Evolutionary conservation across 2,113 vertebrate genomes (phyloP), one percentile per base, ranked within the genome.

Genomic region (Triplophysa siluroides): DNA sequence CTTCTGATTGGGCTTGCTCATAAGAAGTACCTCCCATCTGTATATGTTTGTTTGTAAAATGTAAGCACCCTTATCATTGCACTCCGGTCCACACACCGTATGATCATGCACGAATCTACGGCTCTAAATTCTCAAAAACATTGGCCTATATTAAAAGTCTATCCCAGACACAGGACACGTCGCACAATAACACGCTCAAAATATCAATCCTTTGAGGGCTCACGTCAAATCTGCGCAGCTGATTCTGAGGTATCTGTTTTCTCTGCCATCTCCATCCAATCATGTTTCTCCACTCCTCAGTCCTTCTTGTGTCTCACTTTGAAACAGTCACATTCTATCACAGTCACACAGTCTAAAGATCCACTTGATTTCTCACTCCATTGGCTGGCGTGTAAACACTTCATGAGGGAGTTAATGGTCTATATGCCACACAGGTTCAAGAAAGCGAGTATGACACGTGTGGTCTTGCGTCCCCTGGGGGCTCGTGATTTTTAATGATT

Each of bases 291-390:
- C 68, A 29, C 14, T 73, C 38, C 19, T 33, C 21, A 23, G 33
- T 16, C 9, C 26, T n/a, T 58, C 24, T 2, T 29, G 43, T 60
- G n/a, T 47, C 79, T 69, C 45, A 66, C 38, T 10, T 8, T 56
- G 14, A 18, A 23, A 56, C 21, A 21, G 47, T 47, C 33, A 4
- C 33, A 33, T 33, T 33, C 33, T 33, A 33, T 33, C 33, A 38
- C 33, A 38, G 33, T 81, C 50, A 54, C 23, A 62, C 33, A 23
- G 50, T 24, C 4, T 8, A 47, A 70, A 69, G 64, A 75, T 80
- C 62, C 60, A 24, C 65, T 74, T 26, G 60, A 84, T 81, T 82
- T 73, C 26, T 61, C 54, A 66, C 72, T 41, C 21, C 45, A 9
- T 41, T 69, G 21, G 54, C 23, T 58, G 13, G 58, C 23, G 54